Conservation (phyloP, 2,888 invertebrate genomes). For the Ectemnius cavifrons region DNA sequence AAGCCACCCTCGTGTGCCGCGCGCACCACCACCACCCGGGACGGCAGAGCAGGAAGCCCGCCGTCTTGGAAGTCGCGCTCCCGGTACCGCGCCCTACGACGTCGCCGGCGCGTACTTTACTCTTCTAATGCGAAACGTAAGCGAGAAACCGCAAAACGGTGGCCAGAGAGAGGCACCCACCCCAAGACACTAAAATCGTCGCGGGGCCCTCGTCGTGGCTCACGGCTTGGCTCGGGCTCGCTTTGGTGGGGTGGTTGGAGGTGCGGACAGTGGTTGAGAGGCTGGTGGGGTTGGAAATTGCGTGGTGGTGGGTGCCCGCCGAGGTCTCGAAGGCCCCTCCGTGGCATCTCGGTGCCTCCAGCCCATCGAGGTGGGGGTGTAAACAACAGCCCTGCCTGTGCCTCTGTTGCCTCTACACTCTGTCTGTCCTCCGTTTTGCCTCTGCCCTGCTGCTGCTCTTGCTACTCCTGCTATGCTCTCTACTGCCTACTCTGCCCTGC, state of each 20-base stretch:
- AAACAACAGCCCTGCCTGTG: slow-evolving; percentile 73
- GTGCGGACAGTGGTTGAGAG: slow-evolving; percentile 77
- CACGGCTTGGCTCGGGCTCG: slow-evolving; percentile 74
- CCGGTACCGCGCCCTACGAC: slow-evolving; percentile 36
- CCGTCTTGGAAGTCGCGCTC: slow-evolving; percentile 15
- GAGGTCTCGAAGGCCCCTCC: slow-evolving; percentile 75
- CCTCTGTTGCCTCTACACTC: slow-evolving; percentile 53
- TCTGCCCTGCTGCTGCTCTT: slow-evolving; percentile 58
- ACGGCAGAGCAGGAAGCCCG: background rate
- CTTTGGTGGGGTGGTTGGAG: slow-evolving; percentile 78
- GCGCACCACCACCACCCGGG: no score
- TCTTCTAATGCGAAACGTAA: slow-evolving; percentile 53
- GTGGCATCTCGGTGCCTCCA: slow-evolving; percentile 73
- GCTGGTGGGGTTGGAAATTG: slow-evolving; percentile 78
- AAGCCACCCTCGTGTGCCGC: slow-evolving; percentile 8
- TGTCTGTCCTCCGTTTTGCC: slow-evolving; percentile 58
- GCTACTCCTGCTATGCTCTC: slow-evolving; percentile 20
- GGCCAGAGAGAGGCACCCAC: slow-evolving; percentile 75
- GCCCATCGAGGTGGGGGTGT: slow-evolving; percentile 75
- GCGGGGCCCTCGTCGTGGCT: slow-evolving; percentile 76
- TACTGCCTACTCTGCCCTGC: slow-evolving; percentile 55
- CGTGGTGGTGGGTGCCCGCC: slow-evolving; percentile 77
- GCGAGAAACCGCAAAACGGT: slow-evolving; percentile 72
- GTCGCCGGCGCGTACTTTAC: slow-evolving; percentile 58
- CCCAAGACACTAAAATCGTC: slow-evolving; percentile 78